A percentile compares a stretch with the other conserved stretches of the same genome.
These are phyloP conservation scores for Neotragus pygmaeus DNA, from an alignment of 2,113 vertebrate species.

Conservation along the genomic window DNA sequence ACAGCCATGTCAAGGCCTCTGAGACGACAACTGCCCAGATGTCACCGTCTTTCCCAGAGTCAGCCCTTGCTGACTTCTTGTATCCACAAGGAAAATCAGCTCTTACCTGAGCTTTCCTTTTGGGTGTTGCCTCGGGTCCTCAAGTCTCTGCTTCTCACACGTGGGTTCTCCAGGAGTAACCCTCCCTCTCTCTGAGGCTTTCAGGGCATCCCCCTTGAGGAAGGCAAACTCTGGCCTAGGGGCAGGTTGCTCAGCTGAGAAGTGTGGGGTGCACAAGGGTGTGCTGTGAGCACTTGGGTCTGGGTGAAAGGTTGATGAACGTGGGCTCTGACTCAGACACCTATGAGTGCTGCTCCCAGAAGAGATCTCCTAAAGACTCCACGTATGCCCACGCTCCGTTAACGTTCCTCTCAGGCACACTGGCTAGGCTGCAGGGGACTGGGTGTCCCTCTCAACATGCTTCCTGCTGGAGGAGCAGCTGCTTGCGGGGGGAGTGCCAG, in stretches of 20 bases:
- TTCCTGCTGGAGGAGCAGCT: background rate
- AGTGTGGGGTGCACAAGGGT: rapidly evolving
- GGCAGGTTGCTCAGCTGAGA: rapidly evolving
- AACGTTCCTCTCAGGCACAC: rapidly evolving
- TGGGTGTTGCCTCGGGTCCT: rapidly evolving
- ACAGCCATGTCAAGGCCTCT: rapidly evolving
- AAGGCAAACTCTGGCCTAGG: background rate
- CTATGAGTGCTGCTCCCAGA: rapidly evolving
- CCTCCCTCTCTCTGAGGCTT: background rate
- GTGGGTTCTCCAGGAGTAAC: rapidly evolving
- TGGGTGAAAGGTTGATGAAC: too few relatives aligned
- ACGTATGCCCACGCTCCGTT: rapidly evolving
- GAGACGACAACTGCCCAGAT: rapidly evolving
- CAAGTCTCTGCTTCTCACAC: rapidly evolving
- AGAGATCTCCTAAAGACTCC: background rate
- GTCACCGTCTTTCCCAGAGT: rapidly evolving
- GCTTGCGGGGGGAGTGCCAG: rapidly evolving
- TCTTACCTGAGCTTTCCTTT: background rate
- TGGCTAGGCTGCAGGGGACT: background rate
- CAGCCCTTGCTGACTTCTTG: background rate
- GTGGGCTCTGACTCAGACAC: background rate
- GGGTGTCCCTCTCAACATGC: background rate
- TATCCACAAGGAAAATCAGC: background rate
- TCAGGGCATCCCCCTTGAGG: rapidly evolving
- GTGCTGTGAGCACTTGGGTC: too few relatives aligned